phyloP scores from a whole-genome alignment of 2,888 invertebrate genomes.

The Cosmia trapezina region DNA sequence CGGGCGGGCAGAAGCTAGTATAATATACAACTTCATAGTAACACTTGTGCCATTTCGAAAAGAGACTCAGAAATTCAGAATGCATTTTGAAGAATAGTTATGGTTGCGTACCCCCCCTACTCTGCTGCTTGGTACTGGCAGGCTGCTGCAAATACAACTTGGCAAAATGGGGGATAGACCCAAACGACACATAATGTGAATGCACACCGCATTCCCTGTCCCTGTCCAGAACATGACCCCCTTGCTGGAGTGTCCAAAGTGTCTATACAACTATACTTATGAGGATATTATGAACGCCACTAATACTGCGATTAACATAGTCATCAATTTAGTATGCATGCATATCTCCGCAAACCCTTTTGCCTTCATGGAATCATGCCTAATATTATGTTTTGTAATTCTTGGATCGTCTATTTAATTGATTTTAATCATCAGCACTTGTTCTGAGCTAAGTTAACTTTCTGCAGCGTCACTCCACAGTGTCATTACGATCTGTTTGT shows the following conservation, averaged over 20 bases:
- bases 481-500: constrained; percentile 60
- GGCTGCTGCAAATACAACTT: too few species aligned
- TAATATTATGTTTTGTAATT: neutral
- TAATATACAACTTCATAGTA: neutral
- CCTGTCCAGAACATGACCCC: neutral
- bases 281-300: neutral
- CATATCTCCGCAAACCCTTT: too few species aligned
- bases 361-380: neutral
- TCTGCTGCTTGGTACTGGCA: too few species aligned
- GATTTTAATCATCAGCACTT: too few species aligned
- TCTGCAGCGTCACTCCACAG: neutral
- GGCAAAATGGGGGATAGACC: neutral
- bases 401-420: too few species aligned
- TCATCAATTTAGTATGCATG: neutral
- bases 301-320: neutral
- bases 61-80: neutral
- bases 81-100: neutral
- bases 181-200: neutral
- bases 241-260: neutral
- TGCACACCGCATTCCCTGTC: too few species aligned
- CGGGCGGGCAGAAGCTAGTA: too few species aligned
- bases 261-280: too few species aligned
- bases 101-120: too few species aligned
- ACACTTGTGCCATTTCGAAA: neutral
- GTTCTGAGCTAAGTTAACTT: neutral